phyloP scores from a whole-genome alignment of 2,888 invertebrate genomes.

The Drosophila subsilvestris region DNA sequence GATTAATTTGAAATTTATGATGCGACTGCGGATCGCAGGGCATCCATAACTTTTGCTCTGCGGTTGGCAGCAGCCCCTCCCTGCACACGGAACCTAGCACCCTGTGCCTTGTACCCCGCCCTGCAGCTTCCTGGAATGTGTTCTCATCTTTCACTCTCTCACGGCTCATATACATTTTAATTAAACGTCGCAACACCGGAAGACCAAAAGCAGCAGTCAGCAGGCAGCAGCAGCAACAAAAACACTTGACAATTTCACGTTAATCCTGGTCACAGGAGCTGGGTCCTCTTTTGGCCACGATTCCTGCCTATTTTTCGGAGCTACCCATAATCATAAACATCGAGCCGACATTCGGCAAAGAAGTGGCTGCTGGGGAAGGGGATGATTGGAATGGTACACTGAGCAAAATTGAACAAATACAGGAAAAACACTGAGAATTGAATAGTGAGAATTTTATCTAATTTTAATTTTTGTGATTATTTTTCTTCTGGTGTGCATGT shows the following conservation, averaged over 20 bases:
- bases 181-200: constrained; percentile 64
- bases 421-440: not conserved
- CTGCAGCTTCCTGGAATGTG: constrained; percentile 20
- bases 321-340: constrained; percentile 74
- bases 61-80: constrained; percentile 13
- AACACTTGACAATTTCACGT: constrained; percentile 78
- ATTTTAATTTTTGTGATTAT: not conserved
- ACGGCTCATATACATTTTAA: constrained; percentile 74
- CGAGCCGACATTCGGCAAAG: constrained; percentile 45
- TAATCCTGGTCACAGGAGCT: constrained; percentile 66
- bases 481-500: not conserved
- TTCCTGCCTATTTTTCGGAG: constrained; percentile 44
- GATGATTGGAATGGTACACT: constrained; percentile 63
- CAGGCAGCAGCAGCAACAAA: constrained; percentile 23
- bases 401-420: not conserved
- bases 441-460: too few species aligned
- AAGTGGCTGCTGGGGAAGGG: constrained; percentile 54
- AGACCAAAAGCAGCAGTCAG: constrained; percentile 18
- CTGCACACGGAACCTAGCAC: not conserved
- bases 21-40: constrained; percentile 41
- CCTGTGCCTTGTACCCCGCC: not conserved
- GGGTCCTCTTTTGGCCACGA: constrained; percentile 36
- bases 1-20: constrained; percentile 81
- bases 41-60: constrained; percentile 67
- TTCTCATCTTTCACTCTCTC: constrained; percentile 44